Evolutionary conservation across 1,140 invertebrate species (phyloP).

Genomic region (Grapholita molesta): DNA sequence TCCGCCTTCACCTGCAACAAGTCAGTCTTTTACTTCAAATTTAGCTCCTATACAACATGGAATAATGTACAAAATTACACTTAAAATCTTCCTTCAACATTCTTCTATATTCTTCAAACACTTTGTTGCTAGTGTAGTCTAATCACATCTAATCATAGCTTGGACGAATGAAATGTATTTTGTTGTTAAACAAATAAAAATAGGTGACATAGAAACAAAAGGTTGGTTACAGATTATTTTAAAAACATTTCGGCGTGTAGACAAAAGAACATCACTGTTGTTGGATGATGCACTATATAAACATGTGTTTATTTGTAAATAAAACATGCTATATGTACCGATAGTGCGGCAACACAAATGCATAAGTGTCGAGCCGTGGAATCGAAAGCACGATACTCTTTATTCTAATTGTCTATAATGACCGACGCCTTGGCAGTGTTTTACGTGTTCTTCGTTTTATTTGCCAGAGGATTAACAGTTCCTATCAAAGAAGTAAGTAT

Average conservation of each 20-base stretch:
- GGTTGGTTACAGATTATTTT: background rate
- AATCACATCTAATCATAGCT: background rate
- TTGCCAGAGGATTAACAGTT: background rate
- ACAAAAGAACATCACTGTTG: background rate
- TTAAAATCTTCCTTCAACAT: background rate
- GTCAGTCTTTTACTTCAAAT: background rate
- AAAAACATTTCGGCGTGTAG: background rate
- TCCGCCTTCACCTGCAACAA: conserved; percentile 81
- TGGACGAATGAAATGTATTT: too few relatives aligned
- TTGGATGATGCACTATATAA: background rate
- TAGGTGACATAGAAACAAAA: background rate
- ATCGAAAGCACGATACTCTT: background rate
- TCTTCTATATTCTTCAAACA: background rate
- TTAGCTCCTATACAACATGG: background rate
- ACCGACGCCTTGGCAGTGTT: background rate
- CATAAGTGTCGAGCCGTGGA: background rate
- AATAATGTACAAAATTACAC: too few relatives aligned
- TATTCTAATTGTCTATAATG: background rate
- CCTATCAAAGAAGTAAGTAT: background rate
- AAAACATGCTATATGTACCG: background rate
- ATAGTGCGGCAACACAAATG: background rate
- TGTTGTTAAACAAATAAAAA: background rate
- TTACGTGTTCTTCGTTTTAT: background rate
- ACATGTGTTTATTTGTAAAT: background rate
- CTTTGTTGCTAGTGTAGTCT: background rate